phyloP scores from a whole-genome alignment of 92 coral and sea anemone species.

The Epizoanthus stellaris region DNA sequence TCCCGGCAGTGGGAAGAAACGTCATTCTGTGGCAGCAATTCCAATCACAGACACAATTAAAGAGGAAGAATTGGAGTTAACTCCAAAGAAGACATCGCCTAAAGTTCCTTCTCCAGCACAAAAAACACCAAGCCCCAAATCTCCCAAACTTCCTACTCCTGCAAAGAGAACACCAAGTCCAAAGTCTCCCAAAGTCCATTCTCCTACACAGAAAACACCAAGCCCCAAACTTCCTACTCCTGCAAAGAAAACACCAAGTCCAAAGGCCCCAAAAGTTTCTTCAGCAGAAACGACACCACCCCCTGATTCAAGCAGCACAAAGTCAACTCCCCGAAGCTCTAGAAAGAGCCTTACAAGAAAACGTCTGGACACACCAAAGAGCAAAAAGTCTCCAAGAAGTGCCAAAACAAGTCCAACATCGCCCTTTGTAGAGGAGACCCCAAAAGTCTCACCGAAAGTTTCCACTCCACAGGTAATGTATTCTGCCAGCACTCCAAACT shows the following conservation, averaged over 20 bases:
- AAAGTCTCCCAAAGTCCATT: background rate
- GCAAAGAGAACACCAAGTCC: conserved; percentile 26
- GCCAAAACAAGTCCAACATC: background rate
- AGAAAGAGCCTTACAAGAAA: conserved; percentile 20
- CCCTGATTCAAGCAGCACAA: conserved; percentile 14
- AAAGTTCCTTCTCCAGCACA: background rate
- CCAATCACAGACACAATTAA: conserved; percentile 69
- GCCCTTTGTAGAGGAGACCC: background rate
- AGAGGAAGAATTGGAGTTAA: conserved; percentile 58
- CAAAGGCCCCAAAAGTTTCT: background rate
- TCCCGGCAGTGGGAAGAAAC: conserved; percentile 63
- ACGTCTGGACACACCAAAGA: background rate
- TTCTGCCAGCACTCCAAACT: background rate
- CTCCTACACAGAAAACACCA: conserved; percentile 23
- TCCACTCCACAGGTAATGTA: conserved; percentile 18
- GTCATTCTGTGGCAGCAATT: conserved; percentile 77
- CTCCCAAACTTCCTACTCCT: background rate
- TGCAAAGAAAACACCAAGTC: background rate
- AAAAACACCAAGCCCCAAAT: conserved; percentile 28
- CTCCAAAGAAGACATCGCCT: background rate
- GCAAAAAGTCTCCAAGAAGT: background rate
- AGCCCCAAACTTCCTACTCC: background rate
- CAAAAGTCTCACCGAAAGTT: background rate
- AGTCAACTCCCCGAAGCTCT: background rate
- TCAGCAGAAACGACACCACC: conserved; percentile 21